Evolutionary conservation across 2,797 vertebrate genomes (phyloP).

Genomic region (Sebastes minor): DNA sequence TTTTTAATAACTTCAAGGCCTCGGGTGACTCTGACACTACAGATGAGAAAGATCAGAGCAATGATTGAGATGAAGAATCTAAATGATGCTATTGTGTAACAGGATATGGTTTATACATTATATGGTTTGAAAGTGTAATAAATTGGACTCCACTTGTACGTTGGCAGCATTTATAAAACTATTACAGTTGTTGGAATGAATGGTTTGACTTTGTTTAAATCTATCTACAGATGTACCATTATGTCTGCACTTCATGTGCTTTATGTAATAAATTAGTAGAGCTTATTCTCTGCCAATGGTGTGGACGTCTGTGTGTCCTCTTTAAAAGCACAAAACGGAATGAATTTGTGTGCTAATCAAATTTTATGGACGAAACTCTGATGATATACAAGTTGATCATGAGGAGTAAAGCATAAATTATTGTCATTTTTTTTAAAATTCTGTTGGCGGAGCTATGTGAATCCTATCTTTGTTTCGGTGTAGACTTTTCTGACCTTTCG

Average conservation of each 20-base stretch:
- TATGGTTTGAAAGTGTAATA: neutral
- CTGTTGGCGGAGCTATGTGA: neutral
- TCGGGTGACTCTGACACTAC: neutral
- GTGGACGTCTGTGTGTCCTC: too few relatives aligned
- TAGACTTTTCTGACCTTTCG: neutral
- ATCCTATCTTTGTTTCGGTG: neutral
- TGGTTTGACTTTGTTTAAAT: neutral
- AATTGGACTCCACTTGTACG: neutral
- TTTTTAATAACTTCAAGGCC: conserved; percentile 34
- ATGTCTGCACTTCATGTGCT: neutral
- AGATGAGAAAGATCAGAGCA: conserved; percentile 6
- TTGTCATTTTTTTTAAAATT: accelerated
- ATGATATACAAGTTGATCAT: neutral
- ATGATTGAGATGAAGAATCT: neutral
- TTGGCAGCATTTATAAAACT: neutral
- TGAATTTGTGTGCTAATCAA: too few relatives aligned
- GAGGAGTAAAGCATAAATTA: neutral
- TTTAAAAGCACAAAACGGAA: too few relatives aligned
- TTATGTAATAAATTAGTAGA: neutral
- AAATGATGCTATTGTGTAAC: neutral
- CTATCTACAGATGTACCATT: neutral
- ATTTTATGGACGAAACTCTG: neutral
- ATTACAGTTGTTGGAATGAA: neutral
- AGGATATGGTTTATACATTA: neutral
- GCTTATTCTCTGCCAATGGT: neutral